These are phyloP conservation scores for Hystrix brachyura DNA, from an alignment of 2,113 vertebrate genomes.

Conservation along the genomic window DNA sequence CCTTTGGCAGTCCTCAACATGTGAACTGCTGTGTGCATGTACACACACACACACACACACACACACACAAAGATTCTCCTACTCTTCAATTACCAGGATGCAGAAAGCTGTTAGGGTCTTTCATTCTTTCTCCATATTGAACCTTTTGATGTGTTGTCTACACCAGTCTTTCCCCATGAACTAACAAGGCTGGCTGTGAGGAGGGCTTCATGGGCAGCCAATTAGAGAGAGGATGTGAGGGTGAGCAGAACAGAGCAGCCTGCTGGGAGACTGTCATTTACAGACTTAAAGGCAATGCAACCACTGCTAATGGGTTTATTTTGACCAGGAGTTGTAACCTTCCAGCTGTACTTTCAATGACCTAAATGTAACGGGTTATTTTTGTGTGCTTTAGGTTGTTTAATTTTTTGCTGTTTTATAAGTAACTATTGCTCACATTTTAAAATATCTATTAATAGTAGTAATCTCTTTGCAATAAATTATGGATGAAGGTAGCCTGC, in stretches of 20 bases:
- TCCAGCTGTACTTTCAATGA: conserved; percentile 46
- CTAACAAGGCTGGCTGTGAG: conserved; percentile 79
- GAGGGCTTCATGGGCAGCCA: conserved; percentile 70
- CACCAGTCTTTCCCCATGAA: conserved; percentile 31
- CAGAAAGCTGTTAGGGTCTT: conserved; percentile 52
- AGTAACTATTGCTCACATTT: conserved; percentile 68
- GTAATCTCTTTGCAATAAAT: conserved; percentile 66
- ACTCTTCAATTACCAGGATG: conserved; percentile 75
- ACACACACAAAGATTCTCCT: background rate
- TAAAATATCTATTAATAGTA: conserved; percentile 56
- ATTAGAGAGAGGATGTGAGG: conserved; percentile 78
- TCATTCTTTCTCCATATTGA: conserved; percentile 76
- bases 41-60: background rate
- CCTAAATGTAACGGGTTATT: conserved; percentile 42
- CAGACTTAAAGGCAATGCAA: conserved; percentile 72
- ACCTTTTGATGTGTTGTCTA: conserved; percentile 77
- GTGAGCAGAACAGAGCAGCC: conserved; percentile 68
- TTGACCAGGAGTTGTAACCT: conserved; percentile 48
- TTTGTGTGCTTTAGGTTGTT: background rate
- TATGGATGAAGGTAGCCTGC: conserved; percentile 57
- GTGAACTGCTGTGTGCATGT: background rate
- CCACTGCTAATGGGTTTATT: conserved; percentile 65
- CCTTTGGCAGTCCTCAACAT: conserved; percentile 44
- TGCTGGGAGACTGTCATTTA: conserved; percentile 68
- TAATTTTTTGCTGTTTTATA: conserved; percentile 58